Evolutionary conservation across 2,888 invertebrate genomes (phyloP), one percentile per base, ranked within the genome.

Genomic region (Caenorhabditis sp.): DNA sequence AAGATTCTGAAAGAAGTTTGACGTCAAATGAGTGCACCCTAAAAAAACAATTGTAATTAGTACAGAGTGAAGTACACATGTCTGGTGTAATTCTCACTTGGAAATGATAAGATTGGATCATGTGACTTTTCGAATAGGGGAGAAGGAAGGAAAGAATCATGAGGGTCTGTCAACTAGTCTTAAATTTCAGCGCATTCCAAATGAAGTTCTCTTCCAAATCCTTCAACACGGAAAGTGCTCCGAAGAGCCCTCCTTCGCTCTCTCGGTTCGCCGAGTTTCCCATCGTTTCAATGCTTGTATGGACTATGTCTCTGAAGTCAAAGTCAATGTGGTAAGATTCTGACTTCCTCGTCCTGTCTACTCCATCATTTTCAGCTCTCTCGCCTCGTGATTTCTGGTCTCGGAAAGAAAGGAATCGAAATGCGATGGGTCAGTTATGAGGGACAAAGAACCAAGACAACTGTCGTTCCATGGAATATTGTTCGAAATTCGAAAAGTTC

Each of bases 361-460:
- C 26, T 14, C 12, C n/a, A 44, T 59, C n/a, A 22, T 14, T n/a
- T 86, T 54, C 82, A 86, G 85, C 47, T 85, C 16, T 87, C 87
- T 22, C 82, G 87, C 12, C 83, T 87, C 2, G 76, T 87, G 3
- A 79, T 87, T 44, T 72, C 49, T 47, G 81, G 84, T 24, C 61
- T 70, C 6, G 76, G 77, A 54, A 59, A 49, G 54, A 83, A 80
- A 38, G 84, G 85, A 12, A 54, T 85, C 35, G 87, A 85, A 56
- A 73, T 87, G 74, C 69, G 87, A 49, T 79, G 85, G 75, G 80
- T 85, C 51, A 77, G 66, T 64, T 87, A 87, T 59, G 81, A 69
- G 16, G 80, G 73, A 7, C 87, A 87, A 44, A 80, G 79, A 22
- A 63, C 75, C 10, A 77, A 70, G 24, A 51, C 68, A 10, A 79